Percentiles rank a stretch among this genome's conserved stretches.
These are phyloP conservation scores for Lophotriccus pileatus DNA, from an alignment of 2,797 vertebrate genomes.

Conservation along the genomic window DNA sequence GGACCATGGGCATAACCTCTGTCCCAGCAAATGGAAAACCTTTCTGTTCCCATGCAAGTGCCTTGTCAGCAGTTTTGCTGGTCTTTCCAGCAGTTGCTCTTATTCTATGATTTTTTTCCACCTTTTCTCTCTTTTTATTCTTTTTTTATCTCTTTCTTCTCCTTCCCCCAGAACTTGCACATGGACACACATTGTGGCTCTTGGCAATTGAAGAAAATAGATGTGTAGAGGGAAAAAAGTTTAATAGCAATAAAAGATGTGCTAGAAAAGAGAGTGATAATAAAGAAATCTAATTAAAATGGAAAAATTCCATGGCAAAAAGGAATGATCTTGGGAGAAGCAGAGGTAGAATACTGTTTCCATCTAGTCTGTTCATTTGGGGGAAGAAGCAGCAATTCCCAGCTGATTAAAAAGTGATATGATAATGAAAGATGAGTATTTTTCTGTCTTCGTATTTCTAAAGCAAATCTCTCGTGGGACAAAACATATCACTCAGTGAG, in stretches of 20 bases:
- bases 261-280: background rate
- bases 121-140: background rate
- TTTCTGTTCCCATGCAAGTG: background rate
- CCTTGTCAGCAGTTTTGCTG: background rate
- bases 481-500: background rate
- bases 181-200: rapidly evolving
- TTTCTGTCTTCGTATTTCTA: background rate
- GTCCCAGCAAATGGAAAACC: background rate
- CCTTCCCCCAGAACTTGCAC: background rate
- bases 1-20: background rate
- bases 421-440: background rate
- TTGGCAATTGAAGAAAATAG: background rate
- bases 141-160: background rate
- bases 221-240: background rate
- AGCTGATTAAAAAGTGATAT: background rate
- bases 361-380: background rate
- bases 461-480: background rate
- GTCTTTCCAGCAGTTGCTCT: background rate
- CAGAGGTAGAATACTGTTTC: background rate
- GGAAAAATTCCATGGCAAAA: background rate
- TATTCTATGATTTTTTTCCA: background rate
- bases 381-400: background rate
- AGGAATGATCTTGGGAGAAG: background rate
- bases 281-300: background rate
- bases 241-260: background rate